Evolutionary conservation across 2,888 invertebrate genomes (phyloP), one percentile per base, ranked within the genome.

Genomic region (Rhyacophila evoluta): DNA sequence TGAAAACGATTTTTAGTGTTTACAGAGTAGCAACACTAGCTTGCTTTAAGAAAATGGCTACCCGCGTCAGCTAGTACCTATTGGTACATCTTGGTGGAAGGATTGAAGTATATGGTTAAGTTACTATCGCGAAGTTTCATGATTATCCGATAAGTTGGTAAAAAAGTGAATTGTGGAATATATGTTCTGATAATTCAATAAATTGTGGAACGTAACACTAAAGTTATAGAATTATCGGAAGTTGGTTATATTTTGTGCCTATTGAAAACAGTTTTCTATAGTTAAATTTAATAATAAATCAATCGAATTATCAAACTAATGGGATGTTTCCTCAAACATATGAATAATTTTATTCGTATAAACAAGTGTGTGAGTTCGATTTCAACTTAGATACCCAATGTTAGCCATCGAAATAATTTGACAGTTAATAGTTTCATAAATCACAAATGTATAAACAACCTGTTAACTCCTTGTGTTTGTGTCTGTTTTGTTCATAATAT

Each of bases 361-460:
- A 55, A 55, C 25, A 55, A 25, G 19, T 19, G 15, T 25, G 19
- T 55, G 73, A 27, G 73, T 29, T 41, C 19, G 15, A 12, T n/a
- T 28, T 36, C 27, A 11, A 55, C 33, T 27, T 38, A 72, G 39
- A 78, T n/a, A 72, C 67, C 4, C 29, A 41, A 75, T 38, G 15
- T 71, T 78, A 37, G 69, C 38, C 72, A 74, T 33, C 73, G 72
- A 74, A 77, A 79, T 71, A 79, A 71, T 79, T 79, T 79, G 79
- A 79, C 79, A 79, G 79, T 77, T 79, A 70, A 70, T 77, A 75
- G 76, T 71, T 77, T 77, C 76, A 79, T 77, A 77, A 76, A 79
- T 74, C 71, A 74, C 74, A 76, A 79, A 74, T 38, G 74, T 79
- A 77, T 77, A 79, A 79, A 79, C 79, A 79, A 79, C 79, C 79